These are phyloP conservation scores for Drosophila takahashii DNA, from an alignment of 1,140 invertebrate genomes.

Conservation along the genomic window DNA sequence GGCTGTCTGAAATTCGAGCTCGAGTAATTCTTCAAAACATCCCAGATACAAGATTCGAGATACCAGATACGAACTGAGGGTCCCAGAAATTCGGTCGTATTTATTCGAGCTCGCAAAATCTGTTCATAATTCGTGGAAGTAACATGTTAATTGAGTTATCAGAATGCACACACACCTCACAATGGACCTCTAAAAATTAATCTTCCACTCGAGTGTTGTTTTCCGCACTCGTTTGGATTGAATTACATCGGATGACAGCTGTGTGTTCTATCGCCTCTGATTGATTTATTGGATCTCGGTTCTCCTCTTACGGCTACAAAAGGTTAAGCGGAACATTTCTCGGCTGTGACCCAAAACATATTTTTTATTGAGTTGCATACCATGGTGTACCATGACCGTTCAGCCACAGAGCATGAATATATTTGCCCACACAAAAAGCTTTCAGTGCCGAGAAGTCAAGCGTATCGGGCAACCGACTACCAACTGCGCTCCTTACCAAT, in stretches of 20 bases:
- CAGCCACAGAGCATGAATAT: conserved; percentile 55
- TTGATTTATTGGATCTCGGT: conserved; percentile 55
- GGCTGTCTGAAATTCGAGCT: conserved; percentile 70
- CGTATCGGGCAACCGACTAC: conserved; percentile 22
- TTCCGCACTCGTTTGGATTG: conserved; percentile 58
- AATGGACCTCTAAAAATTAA: conserved; percentile 24
- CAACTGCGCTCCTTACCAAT: conserved; percentile 43
- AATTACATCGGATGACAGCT: conserved; percentile 67
- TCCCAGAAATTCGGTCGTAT: not conserved
- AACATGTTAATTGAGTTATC: conserved; percentile 80
- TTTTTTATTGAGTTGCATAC: conserved; percentile 43
- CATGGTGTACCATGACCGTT: conserved; percentile 9
- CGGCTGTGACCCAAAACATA: conserved; percentile 33
- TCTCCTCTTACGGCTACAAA: conserved; percentile 15
- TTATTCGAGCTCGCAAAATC: conserved; percentile 63
- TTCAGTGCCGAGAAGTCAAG: conserved; percentile 66
- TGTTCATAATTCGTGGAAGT: conserved; percentile 74
- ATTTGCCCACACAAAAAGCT: conserved; percentile 42
- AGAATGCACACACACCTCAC: conserved; percentile 60
- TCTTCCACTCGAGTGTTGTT: conserved; percentile 59
- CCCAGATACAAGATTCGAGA: conserved; percentile 52
- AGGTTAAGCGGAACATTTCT: conserved; percentile 22
- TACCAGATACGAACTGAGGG: conserved; percentile 18
- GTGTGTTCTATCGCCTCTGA: conserved; percentile 38
- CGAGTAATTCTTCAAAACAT: conserved; percentile 72